phyloP scores from a whole-genome alignment of 2,888 invertebrate species.

The Trilocha varians region DNA sequence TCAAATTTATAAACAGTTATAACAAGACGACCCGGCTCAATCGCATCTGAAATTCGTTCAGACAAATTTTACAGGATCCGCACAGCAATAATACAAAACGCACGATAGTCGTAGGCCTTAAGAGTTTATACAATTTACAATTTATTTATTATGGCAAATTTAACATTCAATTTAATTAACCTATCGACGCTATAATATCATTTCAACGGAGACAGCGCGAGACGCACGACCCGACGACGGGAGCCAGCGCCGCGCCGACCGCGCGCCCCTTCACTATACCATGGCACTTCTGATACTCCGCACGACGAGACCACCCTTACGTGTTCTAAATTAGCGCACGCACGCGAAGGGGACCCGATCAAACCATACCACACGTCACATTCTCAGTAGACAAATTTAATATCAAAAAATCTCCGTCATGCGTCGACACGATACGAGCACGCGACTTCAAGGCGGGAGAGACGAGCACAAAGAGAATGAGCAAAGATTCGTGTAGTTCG shows the following conservation, averaged over 20 bases:
- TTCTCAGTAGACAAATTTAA: conserved; percentile 41
- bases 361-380: conserved; percentile 26
- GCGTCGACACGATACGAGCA: conserved; percentile 23
- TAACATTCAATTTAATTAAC: conserved; percentile 63
- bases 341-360: conserved; percentile 11
- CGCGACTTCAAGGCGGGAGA: conserved; percentile 17
- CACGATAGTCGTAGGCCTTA: conserved; percentile 71
- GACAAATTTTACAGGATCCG: conserved; percentile 35
- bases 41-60: conserved; percentile 27
- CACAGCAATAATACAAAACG: conserved; percentile 55
- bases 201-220: conserved; percentile 54
- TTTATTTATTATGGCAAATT: conserved; percentile 70
- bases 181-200: conserved; percentile 56
- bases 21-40: conserved; percentile 37
- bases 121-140: conserved; percentile 61
- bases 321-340: not conserved
- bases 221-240: conserved; percentile 44
- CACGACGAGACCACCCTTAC: not conserved
- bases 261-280: conserved; percentile 21
- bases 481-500: conserved; percentile 18
- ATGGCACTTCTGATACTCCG: conserved; percentile 47
- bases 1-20: conserved; percentile 1
- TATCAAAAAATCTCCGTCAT: conserved; percentile 33
- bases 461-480: conserved; percentile 22
- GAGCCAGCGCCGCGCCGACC: conserved; percentile 30